These are phyloP conservation scores for Trichogramma pretiosum DNA, from an alignment of 1,140 invertebrate genomes.

Conservation along the genomic window DNA sequence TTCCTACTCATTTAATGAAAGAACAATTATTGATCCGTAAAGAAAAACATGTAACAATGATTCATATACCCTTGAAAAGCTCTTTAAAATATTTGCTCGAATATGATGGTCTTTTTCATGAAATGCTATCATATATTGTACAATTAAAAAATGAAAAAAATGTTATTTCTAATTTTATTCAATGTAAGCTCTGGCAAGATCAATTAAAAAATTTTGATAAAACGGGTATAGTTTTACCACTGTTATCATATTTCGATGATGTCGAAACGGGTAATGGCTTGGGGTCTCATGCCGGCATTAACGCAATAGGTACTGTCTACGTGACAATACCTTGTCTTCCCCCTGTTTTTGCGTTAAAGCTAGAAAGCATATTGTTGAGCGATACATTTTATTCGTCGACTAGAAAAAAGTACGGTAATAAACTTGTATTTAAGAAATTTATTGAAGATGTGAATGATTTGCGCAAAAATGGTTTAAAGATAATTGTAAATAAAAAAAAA, in stretches of 20 bases:
- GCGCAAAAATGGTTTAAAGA: slow-evolving; percentile 7
- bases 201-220: neutral
- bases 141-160: neutral
- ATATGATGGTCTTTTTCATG: slow-evolving; percentile 2
- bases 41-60: neutral
- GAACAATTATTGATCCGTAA: neutral
- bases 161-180: slow-evolving; percentile 1
- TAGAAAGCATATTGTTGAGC: slow-evolving; percentile 15
- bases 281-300: slow-evolving; percentile 7
- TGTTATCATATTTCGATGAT: slow-evolving; percentile 12
- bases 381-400: slow-evolving; percentile 20
- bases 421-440: slow-evolving; percentile 34
- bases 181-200: slow-evolving; percentile 3
- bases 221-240: slow-evolving; percentile 5
- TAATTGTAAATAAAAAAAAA: slow-evolving; percentile 10
- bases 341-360: slow-evolving; percentile 18
- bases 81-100: neutral
- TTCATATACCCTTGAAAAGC: neutral
- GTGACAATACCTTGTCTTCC: slow-evolving; percentile 22
- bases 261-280: slow-evolving; percentile 15
- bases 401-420: slow-evolving; percentile 23
- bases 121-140: neutral
- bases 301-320: slow-evolving; percentile 20
- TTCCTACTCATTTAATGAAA: neutral
- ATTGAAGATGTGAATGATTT: slow-evolving; percentile 13